phyloP scores from a whole-genome alignment of 2,113 vertebrate species.

The Archocentrus centrarchus region DNA sequence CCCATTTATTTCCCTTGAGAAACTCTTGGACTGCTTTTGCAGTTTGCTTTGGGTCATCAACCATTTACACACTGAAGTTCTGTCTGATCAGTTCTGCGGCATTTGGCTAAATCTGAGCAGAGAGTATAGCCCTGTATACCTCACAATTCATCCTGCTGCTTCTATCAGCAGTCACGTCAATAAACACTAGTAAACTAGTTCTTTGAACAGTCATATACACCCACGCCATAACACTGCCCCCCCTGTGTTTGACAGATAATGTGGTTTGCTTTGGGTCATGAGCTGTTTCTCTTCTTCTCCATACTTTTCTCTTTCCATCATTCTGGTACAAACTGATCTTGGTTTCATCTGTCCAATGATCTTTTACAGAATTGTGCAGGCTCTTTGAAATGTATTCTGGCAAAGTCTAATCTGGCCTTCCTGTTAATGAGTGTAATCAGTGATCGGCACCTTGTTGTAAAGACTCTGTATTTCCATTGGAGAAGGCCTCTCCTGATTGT shows the following conservation, averaged over 20 bases:
- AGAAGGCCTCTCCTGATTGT: no score
- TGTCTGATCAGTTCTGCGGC: not conserved
- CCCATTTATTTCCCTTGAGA: not conserved
- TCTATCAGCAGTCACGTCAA: not conserved
- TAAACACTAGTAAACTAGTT: not conserved
- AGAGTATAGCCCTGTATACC: not conserved
- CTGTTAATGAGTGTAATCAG: not conserved
- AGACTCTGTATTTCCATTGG: no score
- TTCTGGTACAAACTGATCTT: no score
- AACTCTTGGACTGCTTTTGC: not conserved
- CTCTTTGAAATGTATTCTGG: not conserved
- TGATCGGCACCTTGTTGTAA: no score
- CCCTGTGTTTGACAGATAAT: not conserved
- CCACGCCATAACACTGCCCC: not conserved
- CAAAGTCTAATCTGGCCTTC: not conserved
- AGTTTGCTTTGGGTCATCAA: not conserved
- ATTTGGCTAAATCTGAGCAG: not conserved
- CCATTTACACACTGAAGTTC: not conserved
- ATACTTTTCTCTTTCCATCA: no score
- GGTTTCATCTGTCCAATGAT: no score
- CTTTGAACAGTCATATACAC: not conserved
- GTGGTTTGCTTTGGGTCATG: rapidly evolving
- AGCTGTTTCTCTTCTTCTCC: not conserved
- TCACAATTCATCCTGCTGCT: not conserved
- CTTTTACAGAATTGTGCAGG: not conserved